These are phyloP conservation scores for Gephyroberyx darwinii DNA, from an alignment of 2,797 vertebrate species.

Conservation along the genomic window DNA sequence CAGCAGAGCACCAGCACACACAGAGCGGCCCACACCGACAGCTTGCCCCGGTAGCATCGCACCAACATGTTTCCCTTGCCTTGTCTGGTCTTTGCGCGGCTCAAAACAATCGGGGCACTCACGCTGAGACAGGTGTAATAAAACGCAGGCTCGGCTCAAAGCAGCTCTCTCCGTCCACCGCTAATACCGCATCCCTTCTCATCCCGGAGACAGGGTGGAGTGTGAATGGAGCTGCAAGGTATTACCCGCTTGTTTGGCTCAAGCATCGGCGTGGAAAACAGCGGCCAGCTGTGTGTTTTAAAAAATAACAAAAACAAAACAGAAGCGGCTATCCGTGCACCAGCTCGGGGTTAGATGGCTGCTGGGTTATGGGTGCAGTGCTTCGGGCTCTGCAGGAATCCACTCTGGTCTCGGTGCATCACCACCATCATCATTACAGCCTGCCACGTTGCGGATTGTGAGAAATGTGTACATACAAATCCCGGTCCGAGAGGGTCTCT, in stretches of 20 bases:
- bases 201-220: conserved; percentile 31
- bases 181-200: conserved; percentile 33
- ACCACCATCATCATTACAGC: conserved; percentile 39
- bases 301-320: neutral
- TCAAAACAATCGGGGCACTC: conserved; percentile 26
- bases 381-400: conserved; percentile 58
- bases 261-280: conserved; percentile 42
- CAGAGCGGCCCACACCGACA: conserved; percentile 89
- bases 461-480: conserved; percentile 23
- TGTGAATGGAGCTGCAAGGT: conserved; percentile 20
- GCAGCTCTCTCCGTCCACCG: conserved; percentile 10
- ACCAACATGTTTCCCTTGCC: conserved; percentile 71
- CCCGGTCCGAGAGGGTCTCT: neutral
- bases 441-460: conserved; percentile 6
- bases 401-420: conserved; percentile 49
- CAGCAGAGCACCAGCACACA: conserved; percentile 92
- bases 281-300: neutral
- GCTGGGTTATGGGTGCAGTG: conserved; percentile 28
- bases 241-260: conserved; percentile 17
- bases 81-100: neutral
- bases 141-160: conserved; percentile 28
- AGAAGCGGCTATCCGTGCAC: conserved; percentile 19
- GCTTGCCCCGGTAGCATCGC: conserved; percentile 87
- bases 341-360: conserved; percentile 5
- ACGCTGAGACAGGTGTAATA: conserved; percentile 3